These are phyloP conservation scores for Hemaris fuciformis DNA, from an alignment of 2,888 invertebrate species.

Conservation along the genomic window DNA sequence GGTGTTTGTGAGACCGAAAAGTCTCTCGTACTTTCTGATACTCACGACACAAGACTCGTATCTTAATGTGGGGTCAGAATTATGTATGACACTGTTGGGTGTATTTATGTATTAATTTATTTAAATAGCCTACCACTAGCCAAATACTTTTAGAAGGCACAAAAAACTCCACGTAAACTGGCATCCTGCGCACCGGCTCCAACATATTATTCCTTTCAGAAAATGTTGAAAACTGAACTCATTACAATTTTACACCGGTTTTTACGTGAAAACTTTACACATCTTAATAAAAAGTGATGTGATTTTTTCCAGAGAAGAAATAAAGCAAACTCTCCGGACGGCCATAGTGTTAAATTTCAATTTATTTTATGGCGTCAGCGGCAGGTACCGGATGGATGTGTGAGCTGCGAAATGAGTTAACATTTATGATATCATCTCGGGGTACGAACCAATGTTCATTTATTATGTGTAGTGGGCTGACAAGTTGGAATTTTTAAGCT, in stretches of 20 bases:
- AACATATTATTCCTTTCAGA: neutral
- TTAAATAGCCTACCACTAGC: too few species aligned
- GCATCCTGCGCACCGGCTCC: neutral
- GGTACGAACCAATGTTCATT: neutral
- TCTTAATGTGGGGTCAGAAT: too few species aligned
- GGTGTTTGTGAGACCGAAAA: too few species aligned
- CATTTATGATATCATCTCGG: neutral
- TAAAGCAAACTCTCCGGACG: constrained; percentile 17
- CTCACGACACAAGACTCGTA: too few species aligned
- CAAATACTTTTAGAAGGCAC: too few species aligned
- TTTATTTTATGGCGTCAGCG: constrained; percentile 29
- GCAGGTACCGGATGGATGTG: constrained; percentile 14
- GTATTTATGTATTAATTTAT: too few species aligned
- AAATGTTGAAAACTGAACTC: neutral
- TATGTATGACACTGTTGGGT: too few species aligned
- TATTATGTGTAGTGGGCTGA: neutral
- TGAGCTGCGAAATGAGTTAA: constrained; percentile 1
- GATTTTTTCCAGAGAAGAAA: neutral
- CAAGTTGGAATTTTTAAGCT: neutral
- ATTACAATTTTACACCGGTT: neutral
- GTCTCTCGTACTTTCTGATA: too few species aligned
- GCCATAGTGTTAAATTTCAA: constrained; percentile 32
- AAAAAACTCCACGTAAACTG: too few species aligned
- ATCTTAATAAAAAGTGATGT: constrained; percentile 6
- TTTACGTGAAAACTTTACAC: neutral